Conservation (phyloP, 1,140 invertebrate species). For the Zaprionus davidi region DNA sequence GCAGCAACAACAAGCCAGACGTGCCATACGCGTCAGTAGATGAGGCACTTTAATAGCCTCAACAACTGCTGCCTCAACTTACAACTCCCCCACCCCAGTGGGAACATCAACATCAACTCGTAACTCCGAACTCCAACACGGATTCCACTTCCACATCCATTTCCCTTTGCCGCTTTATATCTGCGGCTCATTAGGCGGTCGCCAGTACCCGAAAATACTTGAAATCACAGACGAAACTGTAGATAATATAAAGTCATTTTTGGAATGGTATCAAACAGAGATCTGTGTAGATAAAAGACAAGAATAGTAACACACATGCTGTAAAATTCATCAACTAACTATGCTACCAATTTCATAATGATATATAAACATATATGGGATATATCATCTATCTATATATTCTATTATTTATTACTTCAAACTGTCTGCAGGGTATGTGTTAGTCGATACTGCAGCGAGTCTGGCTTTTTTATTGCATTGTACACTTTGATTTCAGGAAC, state of each 20-base stretch:
- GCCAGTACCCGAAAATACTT: constrained; percentile 35
- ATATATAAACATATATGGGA: too few relatives aligned
- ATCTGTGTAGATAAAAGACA: neutral
- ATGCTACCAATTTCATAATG: too few relatives aligned
- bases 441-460: neutral
- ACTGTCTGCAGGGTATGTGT: constrained; percentile 2
- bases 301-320: neutral
- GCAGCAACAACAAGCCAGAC: constrained; percentile 29
- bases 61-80: constrained; percentile 43
- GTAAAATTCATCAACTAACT: neutral
- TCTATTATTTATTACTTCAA: neutral
- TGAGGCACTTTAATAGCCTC: constrained; percentile 70
- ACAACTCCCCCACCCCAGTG: constrained; percentile 29
- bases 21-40: constrained; percentile 47
- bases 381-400: neutral
- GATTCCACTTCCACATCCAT: constrained; percentile 18
- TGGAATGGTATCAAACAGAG: neutral
- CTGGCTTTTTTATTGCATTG: constrained; percentile 53
- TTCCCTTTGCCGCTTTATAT: constrained; percentile 36
- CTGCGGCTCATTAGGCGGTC: constrained; percentile 67
- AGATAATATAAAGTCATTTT: neutral
- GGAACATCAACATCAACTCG: constrained; percentile 8
- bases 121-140: constrained; percentile 8
- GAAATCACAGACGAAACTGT: constrained; percentile 58
- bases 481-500: constrained; percentile 66